Evolutionary conservation across 2,888 invertebrate species (phyloP).

Genomic region (Urechis unicinctus): DNA sequence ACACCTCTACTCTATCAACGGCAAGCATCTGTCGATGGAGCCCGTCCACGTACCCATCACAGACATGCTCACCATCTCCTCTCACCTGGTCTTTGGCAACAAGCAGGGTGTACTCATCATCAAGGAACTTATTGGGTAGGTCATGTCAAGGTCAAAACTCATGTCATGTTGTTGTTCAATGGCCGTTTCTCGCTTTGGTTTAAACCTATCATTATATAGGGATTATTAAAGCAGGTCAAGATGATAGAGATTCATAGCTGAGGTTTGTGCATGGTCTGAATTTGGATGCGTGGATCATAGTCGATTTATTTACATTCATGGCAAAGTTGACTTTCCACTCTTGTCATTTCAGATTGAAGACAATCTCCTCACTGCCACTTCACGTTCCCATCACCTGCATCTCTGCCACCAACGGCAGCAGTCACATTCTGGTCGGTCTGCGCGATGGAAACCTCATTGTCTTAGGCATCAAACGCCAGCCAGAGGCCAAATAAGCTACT

Average conservation of each 20-base stretch:
- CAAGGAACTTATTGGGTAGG: conserved; percentile 46
- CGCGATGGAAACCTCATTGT: conserved; percentile 56
- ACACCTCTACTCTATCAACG: conserved; percentile 47
- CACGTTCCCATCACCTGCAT: conserved; percentile 41
- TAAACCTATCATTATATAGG: too few species aligned
- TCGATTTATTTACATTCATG: too few species aligned
- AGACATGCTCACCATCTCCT: conserved; percentile 42
- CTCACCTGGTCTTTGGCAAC: conserved; percentile 44
- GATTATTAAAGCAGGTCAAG: too few species aligned
- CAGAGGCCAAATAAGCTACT: conserved; percentile 14
- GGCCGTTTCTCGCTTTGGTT: too few species aligned
- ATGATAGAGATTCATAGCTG: too few species aligned
- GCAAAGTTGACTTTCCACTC: too few species aligned
- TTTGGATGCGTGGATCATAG: too few species aligned
- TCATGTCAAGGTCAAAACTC: conserved; percentile 5
- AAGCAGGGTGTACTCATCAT: conserved; percentile 41
- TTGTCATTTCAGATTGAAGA: conserved; percentile 29
- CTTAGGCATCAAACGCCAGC: conserved; percentile 34
- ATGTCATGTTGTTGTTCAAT: background rate
- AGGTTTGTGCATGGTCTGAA: too few species aligned
- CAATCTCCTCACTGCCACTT: conserved; percentile 33
- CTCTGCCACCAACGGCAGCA: conserved; percentile 43
- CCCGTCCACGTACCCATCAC: conserved; percentile 28
- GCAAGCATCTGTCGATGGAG: conserved; percentile 40
- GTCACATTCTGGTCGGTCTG: conserved; percentile 59